Evolutionary conservation across 92 coral and sea anemone genomes (phyloP), one percentile per base, ranked within the genome.

Genomic region (Plumapathes pennacea): DNA sequence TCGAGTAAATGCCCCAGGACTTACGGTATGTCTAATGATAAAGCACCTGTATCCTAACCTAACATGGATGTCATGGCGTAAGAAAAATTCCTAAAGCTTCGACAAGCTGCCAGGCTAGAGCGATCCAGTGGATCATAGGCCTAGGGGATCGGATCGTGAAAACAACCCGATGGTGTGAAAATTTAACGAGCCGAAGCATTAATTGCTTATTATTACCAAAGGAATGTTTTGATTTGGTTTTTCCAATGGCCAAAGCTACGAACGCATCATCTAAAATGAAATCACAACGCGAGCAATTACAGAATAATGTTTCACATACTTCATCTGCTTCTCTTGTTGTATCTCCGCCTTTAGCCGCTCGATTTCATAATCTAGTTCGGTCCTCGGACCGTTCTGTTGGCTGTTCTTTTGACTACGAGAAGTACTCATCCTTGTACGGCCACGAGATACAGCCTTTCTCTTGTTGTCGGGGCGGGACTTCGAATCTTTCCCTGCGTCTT

Each of bases 321-420:
- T 94, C 99, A 94, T 94, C 41, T 94, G 99, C 30, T 46, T 83
- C 47, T 94, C 99, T 68, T 94, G 99, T 46, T 94, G 90, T 31
- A 94, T 84, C 64, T 94, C 99, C 10, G 90, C 96, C 36, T 83
- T 89, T 31, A 94, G 83, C 25, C 96, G 79, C 54, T 72, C 96
- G 47, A 94, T 94, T 50, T 94, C 99, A 71, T 76, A 81, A 70
- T 88, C 99, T 29, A 94, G 52, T 38, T 94, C 96, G 19, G 85
- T 82, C 41, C 81, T 89, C 10, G 95, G 99, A 19, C 57, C 90
- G 36, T 77, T 72, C n/a, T 61, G 75, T 36, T 82, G 19, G 49
- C 22, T 20, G 72, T 60, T 25, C 48, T 69, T 56, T 12, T 32
- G 15, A 51, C 57, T 48, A 46, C 61, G 25, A 5, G 57, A 45